phyloP scores from a whole-genome alignment of 2,797 vertebrate species.

The Erethizon dorsatum region DNA sequence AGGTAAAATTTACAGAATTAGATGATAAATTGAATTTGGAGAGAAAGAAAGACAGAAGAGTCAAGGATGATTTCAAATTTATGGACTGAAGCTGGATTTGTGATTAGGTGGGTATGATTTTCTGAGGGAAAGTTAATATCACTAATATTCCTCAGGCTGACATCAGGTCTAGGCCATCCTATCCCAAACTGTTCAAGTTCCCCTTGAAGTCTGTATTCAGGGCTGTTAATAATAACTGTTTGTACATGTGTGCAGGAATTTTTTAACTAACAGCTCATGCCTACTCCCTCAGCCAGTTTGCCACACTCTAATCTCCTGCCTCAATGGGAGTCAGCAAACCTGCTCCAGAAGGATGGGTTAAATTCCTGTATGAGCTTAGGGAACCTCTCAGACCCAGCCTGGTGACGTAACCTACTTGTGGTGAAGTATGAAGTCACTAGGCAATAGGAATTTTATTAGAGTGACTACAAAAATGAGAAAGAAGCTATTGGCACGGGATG shows the following conservation, averaged over 20 bases:
- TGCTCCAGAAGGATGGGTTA: neutral
- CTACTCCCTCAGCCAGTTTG: neutral
- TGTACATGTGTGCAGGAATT: neutral
- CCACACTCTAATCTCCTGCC: neutral
- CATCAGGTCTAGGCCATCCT: neutral
- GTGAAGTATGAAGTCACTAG: neutral
- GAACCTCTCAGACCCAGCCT: neutral
- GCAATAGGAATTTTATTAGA: neutral
- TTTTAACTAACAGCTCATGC: neutral
- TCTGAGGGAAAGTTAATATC: neutral
- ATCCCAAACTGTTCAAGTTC: neutral
- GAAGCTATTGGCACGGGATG: accelerated
- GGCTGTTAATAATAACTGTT: neutral
- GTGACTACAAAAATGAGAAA: neutral
- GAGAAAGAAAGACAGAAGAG: neutral
- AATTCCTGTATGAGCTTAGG: neutral
- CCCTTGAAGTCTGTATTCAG: neutral
- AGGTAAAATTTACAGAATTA: neutral
- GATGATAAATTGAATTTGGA: neutral
- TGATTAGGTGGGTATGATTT: neutral
- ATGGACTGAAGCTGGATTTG: neutral
- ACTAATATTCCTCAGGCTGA: neutral
- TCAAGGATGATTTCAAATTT: neutral
- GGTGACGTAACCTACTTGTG: neutral
- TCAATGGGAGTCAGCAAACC: neutral